Base-by-base conservation (phyloP, 2,888 invertebrate genomes). In the Perizoma flavofasciatum region DNA sequence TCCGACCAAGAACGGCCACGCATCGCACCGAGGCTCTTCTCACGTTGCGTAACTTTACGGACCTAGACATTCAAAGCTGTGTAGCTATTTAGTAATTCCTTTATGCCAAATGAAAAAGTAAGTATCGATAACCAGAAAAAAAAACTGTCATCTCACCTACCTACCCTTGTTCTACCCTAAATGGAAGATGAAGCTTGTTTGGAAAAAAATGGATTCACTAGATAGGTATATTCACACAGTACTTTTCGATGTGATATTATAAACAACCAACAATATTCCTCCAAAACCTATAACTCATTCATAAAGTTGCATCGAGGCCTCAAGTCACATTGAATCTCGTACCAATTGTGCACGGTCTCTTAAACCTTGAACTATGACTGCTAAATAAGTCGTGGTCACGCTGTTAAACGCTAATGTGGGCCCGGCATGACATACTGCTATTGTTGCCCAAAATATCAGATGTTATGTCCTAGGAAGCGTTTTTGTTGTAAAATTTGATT, bases 311-410 rank as follows among this genome's bases (percentile, higher is more conserved):
- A 43, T 32, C 45, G 5, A 55, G 43, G 39, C 48, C 37, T 35
- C 11, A 33, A 34, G 39, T 34, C 40, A 32, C 50, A 49, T 46
- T 48, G 55, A 33, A 43, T 63, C 40, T 32, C 4, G 7, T 35
- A 55, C 67, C 22, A 62, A 75, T 69, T 82, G 78, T 79, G 68
- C 59, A 70, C 61, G 70, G 56, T 60, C 62, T 61, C 73, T 71
- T 75, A 58, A 71, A 59, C 86, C 88, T 86, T 89, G 89, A 89
- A 86, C 88, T 89, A 80, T 88, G 83, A 78, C 68, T 67, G 75
- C 79, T 79, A 81, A 87, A 86, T 83, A 79, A 72, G 78, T 66
- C 69, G 74, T 70, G 77, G 83, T 82, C 83, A 85, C 85, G 83
- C 77, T 68, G 83, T 80, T 77, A 78, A 57, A 65, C 49, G 66